Conservation (phyloP, 2,888 invertebrate species). For the Xestia ashworthii region DNA sequence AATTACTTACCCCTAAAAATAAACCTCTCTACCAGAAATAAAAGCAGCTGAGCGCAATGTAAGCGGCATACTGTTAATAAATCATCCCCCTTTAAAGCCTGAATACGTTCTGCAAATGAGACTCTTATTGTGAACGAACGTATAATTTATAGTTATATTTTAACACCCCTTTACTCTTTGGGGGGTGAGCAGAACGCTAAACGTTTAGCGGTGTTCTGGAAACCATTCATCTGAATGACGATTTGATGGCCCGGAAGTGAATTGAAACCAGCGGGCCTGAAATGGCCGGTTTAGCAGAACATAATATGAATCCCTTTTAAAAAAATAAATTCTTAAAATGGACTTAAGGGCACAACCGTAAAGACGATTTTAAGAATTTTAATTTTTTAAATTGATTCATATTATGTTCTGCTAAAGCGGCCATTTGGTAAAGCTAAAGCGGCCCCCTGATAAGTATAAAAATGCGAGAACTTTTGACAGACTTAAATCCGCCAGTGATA, state of each 20-base stretch:
- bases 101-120: slow-evolving; percentile 63
- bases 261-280: background rate
- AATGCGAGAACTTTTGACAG: background rate
- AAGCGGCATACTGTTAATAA: slow-evolving; percentile 51
- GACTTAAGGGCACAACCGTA: no score
- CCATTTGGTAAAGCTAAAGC: no score
- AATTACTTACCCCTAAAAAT: slow-evolving; percentile 28
- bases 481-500: background rate
- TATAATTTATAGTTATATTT: slow-evolving; percentile 53
- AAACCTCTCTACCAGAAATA: slow-evolving; percentile 38
- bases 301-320: no score
- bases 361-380: no score
- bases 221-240: background rate
- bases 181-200: slow-evolving; percentile 17
- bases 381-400: no score
- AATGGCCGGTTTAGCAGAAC: no score
- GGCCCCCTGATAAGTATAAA: background rate
- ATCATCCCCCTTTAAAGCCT: slow-evolving; percentile 58
- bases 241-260: background rate
- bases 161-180: slow-evolving; percentile 34
- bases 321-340: no score
- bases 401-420: no score
- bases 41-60: slow-evolving; percentile 33
- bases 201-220: background rate
- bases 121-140: slow-evolving; percentile 51